Evolutionary conservation across 2,888 invertebrate species (phyloP).

Genomic region (Idaea dimidiata): DNA sequence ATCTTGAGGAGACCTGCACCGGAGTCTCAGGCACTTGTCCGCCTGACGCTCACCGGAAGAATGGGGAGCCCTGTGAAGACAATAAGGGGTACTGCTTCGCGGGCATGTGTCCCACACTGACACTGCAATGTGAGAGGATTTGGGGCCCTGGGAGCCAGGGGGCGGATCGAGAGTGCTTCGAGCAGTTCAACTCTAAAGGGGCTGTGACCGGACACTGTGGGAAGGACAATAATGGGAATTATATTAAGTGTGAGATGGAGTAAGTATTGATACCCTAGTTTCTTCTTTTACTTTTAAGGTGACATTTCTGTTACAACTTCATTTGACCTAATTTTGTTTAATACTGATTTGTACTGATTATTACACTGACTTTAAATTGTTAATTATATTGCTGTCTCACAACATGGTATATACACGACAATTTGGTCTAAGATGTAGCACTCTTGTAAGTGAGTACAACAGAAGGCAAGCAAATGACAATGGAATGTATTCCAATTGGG

Average conservation of each 20-base stretch:
- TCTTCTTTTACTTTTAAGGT: background rate
- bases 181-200: constrained; percentile 97
- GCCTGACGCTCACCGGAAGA: constrained; percentile 92
- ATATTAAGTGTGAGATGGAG: constrained; percentile 92
- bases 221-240: constrained; percentile 86
- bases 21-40: constrained; percentile 96
- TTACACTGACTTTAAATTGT: too few species aligned
- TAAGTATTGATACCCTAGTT: constrained; percentile 70
- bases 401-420: too few species aligned
- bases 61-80: constrained; percentile 92
- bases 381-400: too few species aligned
- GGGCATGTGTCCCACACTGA: constrained; percentile 93
- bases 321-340: too few species aligned
- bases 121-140: constrained; percentile 93
- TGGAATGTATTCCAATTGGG: too few species aligned
- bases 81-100: constrained; percentile 92
- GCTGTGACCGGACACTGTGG: constrained; percentile 98
- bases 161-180: constrained; percentile 94
- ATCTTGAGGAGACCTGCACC: constrained; percentile 96
- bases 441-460: too few species aligned
- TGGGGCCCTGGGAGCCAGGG: constrained; percentile 95
- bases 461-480: too few species aligned
- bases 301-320: too few species aligned
- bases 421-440: too few species aligned
- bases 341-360: too few species aligned